phyloP scores from a whole-genome alignment of 2,888 invertebrate species.

The Cepaea hortensis region DNA sequence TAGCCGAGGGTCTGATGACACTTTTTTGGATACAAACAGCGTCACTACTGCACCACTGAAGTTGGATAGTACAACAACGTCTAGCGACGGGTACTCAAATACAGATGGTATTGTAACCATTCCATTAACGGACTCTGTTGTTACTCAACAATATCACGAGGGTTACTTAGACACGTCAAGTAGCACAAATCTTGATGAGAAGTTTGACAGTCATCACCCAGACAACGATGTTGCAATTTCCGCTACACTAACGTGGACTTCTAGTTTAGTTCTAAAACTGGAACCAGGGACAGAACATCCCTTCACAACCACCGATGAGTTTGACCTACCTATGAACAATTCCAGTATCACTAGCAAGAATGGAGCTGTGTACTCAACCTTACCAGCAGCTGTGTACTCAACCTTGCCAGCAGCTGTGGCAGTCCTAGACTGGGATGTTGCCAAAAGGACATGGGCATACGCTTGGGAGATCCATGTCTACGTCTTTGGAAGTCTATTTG shows the following conservation, averaged over 20 bases:
- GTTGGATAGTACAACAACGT: too few species aligned
- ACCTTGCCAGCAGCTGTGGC: slow-evolving; percentile 64
- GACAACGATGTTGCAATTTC: neutral
- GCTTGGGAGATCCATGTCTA: slow-evolving; percentile 96
- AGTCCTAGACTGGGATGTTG: slow-evolving; percentile 70
- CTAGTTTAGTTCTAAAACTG: neutral
- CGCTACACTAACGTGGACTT: neutral
- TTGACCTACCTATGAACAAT: neutral
- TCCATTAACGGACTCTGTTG: too few species aligned
- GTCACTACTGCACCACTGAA: too few species aligned
- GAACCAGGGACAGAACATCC: neutral
- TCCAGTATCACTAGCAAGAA: neutral
- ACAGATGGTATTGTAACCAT: too few species aligned
- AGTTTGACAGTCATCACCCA: neutral
- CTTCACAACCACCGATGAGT: neutral
- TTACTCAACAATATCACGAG: too few species aligned
- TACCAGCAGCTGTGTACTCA: slow-evolving; percentile 46
- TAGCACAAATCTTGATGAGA: too few species aligned
- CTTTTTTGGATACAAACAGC: too few species aligned
- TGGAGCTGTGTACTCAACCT: neutral
- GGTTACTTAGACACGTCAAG: too few species aligned
- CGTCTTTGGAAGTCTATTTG: slow-evolving; percentile 89
- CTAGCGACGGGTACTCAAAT: too few species aligned
- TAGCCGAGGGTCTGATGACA: too few species aligned
- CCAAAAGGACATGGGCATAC: slow-evolving; percentile 79